Percentiles rank a stretch among this genome's conserved stretches.
These are phyloP conservation scores for Flexamia atlantica DNA, from an alignment of 2,888 invertebrate genomes.

Conservation along the genomic window DNA sequence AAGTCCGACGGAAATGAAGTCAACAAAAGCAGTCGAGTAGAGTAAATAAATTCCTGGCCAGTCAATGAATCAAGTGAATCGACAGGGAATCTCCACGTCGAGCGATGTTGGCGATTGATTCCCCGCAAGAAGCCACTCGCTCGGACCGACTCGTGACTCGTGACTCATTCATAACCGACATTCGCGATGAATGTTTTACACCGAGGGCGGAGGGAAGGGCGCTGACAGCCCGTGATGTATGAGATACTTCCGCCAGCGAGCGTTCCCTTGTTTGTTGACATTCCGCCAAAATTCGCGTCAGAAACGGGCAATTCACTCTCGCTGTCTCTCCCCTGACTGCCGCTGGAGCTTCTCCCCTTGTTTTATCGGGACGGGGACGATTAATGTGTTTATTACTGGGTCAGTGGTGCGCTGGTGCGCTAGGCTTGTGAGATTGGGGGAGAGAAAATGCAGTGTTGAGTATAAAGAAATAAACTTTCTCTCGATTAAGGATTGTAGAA, in stretches of 20 bases:
- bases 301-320: conserved; percentile 8
- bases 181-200: neutral
- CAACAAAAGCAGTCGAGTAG: neutral
- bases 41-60: neutral
- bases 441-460: too few relatives aligned
- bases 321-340: neutral
- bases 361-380: neutral
- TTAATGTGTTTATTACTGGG: neutral
- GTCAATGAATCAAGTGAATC: neutral
- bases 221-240: conserved; percentile 42
- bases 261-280: conserved; percentile 45
- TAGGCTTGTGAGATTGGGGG: too few relatives aligned
- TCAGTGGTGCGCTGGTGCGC: conserved; percentile 4
- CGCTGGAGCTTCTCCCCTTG: neutral
- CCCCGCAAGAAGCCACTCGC: neutral
- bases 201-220: neutral
- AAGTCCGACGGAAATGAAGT: neutral
- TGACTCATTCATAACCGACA: conserved; percentile 14
- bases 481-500: too few relatives aligned
- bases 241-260: conserved; percentile 42
- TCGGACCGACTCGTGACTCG: neutral
- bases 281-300: conserved; percentile 40
- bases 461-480: too few relatives aligned
- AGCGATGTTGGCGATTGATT: neutral
- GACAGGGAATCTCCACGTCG: neutral